phyloP scores from a whole-genome alignment of 2,797 vertebrate species.

The Erpetoichthys calabaricus region DNA sequence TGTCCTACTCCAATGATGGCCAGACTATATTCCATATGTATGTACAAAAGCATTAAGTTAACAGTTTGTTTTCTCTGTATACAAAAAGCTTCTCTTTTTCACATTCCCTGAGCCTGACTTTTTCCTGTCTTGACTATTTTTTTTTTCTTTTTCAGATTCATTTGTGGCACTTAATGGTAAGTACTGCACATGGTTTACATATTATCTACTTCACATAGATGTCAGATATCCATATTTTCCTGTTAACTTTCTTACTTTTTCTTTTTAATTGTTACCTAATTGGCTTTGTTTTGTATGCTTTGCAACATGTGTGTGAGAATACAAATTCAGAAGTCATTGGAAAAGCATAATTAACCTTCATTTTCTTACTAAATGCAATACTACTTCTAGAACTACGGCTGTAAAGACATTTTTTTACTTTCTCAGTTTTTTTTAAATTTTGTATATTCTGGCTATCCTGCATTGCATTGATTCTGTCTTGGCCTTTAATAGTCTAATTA shows the following conservation, averaged over 20 bases:
- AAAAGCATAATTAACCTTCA: constrained; percentile 23
- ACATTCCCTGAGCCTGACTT: no score
- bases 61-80: no score
- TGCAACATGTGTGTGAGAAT: no score
- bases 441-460: constrained; percentile 28
- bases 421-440: neutral
- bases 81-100: no score
- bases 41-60: no score
- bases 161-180: constrained; percentile 98
- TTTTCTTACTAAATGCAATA: neutral
- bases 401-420: constrained; percentile 6
- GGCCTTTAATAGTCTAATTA: constrained; percentile 59
- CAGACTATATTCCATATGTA: no score
- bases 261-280: constrained; percentile 26
- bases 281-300: constrained; percentile 17
- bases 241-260: constrained; percentile 40
- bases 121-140: constrained; percentile 30
- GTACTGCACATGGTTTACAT: constrained; percentile 35
- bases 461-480: constrained; percentile 49
- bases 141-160: constrained; percentile 78
- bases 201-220: constrained; percentile 8
- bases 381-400: neutral
- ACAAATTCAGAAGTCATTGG: constrained; percentile 32
- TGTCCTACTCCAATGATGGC: no score
- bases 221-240: constrained; percentile 21